These are phyloP conservation scores for Smittia aterrima DNA, from an alignment of 2,888 invertebrate genomes.

Conservation along the genomic window DNA sequence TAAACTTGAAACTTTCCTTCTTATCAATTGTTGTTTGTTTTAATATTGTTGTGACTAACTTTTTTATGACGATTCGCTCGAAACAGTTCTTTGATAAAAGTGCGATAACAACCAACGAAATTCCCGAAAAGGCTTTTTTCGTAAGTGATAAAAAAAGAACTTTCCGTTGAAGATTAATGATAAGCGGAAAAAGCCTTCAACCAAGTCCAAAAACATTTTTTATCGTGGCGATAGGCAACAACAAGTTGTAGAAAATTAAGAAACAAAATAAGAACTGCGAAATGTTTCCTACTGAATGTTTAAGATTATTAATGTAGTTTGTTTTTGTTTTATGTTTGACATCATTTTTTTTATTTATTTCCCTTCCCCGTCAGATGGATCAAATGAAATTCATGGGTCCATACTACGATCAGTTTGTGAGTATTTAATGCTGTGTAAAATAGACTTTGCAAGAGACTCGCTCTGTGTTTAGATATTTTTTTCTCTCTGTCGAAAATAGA, in stretches of 20 bases:
- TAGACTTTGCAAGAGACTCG: conserved; percentile 21
- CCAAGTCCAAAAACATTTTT: no score
- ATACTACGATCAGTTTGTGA: conserved; percentile 30
- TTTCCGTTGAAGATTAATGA: no score
- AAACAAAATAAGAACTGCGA: background rate
- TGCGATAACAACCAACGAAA: no score
- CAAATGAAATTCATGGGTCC: conserved; percentile 38
- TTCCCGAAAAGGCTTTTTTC: no score
- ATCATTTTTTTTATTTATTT: conserved; percentile 30
- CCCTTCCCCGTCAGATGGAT: conserved; percentile 34
- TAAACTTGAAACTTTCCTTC: no score
- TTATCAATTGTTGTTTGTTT: no score
- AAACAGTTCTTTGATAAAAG: no score
- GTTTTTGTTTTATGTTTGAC: conserved; percentile 25
- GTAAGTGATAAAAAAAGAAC: no score
- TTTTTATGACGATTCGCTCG: no score
- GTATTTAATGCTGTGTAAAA: conserved; percentile 27
- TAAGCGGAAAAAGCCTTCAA: no score
- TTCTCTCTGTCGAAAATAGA: background rate
- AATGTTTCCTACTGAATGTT: background rate
- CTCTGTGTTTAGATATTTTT: background rate
- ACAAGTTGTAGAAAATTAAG: background rate
- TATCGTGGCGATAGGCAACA: background rate
- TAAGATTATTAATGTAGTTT: background rate
- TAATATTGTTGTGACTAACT: no score